Evolutionary conservation across 2,888 invertebrate species (phyloP), one percentile per base, ranked within the genome.

Genomic region (Camponotus fellah): DNA sequence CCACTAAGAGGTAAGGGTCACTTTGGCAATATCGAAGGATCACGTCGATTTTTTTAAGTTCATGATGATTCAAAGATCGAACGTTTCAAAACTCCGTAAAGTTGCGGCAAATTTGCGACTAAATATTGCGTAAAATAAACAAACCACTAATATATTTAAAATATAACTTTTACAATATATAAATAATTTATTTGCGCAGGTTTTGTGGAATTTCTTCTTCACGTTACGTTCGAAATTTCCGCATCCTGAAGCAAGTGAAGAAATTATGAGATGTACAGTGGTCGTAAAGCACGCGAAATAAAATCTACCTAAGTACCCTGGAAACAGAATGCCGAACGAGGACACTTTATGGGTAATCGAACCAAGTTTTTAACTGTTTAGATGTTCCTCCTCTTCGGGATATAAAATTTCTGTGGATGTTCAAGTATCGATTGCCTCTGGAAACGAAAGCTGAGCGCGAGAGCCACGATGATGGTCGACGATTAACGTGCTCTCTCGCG

Each of bases 271-370:
- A 49, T 37, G 21, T 87, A 89, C 85, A 85, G 84, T 83, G 85
- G 68, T 90, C 88, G 82, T 92, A 92, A 92, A 92, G 80, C 88
- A 79, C 64, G 81, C 81, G 81, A 91, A 88, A 92, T 92, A 92
- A 93, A 92, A 91, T 86, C 91, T 82, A 89, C 84, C 77, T 88
- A 89, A 92, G 91, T 91, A 88, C 86, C 90, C 69, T 69, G 85
- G 90, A 89, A 92, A 91, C 93, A 93, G 93, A 92, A 92, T 92
- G 93, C 87, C 87, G 86, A 86, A 77, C 85, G 86, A 84, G 85
- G 79, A 71, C 81, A 60, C 87, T 92, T 92, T 92, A 92, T 92
- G 92, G 91, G 91, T 89, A 90, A 91, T 92, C 91, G 90, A 92
- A 91, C 83, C 85, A 88, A 91, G 87, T 92, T 92, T 92, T 91